phyloP scores from a whole-genome alignment of 2,888 invertebrate species.

The Eudasyphora cyanicolor region DNA sequence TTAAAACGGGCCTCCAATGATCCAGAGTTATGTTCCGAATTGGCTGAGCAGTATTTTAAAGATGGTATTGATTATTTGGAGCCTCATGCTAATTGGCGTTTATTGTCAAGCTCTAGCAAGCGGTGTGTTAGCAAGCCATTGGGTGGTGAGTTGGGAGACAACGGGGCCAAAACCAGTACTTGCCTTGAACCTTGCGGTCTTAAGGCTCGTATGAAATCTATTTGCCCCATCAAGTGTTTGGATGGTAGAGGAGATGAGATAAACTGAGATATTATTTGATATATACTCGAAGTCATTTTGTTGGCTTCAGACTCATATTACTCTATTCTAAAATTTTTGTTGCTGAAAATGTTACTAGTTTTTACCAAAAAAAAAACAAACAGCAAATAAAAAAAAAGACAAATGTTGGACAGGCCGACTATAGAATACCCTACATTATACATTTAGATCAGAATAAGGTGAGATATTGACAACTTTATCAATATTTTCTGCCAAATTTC shows the following conservation, averaged over 20 bases:
- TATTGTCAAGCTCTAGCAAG: constrained; percentile 69
- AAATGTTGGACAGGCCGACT: no score
- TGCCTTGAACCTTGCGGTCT: constrained; percentile 40
- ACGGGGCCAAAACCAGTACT: constrained; percentile 13
- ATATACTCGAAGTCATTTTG: no score
- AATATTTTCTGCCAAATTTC: no score
- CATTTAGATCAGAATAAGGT: no score
- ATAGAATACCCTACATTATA: no score
- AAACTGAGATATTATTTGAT: no score
- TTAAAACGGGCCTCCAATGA: constrained; percentile 72
- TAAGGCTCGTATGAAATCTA: background rate
- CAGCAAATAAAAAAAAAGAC: no score
- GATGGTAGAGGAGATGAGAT: constrained; percentile 47
- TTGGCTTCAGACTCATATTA: no score
- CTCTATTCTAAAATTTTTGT: no score
- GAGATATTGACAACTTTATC: no score
- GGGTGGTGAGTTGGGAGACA: background rate
- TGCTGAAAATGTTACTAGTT: no score
- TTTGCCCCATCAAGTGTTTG: background rate
- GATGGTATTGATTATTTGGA: constrained; percentile 72
- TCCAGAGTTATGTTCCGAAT: constrained; percentile 69
- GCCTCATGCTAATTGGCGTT: constrained; percentile 76
- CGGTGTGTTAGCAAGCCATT: constrained; percentile 66
- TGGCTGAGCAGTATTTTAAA: constrained; percentile 70
- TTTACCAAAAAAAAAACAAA: no score